Evolutionary conservation across 2,797 vertebrate species (phyloP).

Genomic region (Myiotriccus ornatus): DNA sequence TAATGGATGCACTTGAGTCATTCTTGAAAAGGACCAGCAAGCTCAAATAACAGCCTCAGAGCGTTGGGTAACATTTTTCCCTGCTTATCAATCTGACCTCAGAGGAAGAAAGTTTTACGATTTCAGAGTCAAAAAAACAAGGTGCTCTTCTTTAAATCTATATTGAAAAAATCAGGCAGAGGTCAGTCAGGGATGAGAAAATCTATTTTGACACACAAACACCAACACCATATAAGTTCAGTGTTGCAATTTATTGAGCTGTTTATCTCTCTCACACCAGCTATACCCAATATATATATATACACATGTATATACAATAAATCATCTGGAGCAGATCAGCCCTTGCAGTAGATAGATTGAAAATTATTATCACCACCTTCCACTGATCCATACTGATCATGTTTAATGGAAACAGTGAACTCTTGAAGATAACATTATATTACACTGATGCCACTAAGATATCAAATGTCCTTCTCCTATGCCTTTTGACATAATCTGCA

Average conservation of each 20-base stretch:
- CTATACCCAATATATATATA: neutral
- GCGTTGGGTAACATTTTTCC: neutral
- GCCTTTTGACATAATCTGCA: neutral
- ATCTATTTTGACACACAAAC: neutral
- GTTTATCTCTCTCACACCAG: neutral
- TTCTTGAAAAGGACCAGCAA: constrained; percentile 16
- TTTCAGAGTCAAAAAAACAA: neutral
- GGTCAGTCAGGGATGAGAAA: neutral
- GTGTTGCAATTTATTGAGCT: neutral
- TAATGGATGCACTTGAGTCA: constrained; percentile 52
- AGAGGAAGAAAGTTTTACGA: neutral
- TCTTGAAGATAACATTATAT: neutral
- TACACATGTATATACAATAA: neutral
- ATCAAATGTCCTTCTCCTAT: neutral
- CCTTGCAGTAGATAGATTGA: neutral
- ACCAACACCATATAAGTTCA: neutral
- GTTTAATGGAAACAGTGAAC: neutral
- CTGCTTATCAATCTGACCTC: neutral
- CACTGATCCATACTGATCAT: constrained; percentile 12
- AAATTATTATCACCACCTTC: constrained; percentile 1
- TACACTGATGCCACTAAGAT: neutral
- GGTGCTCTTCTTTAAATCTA: neutral
- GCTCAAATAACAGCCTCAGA: constrained; percentile 19
- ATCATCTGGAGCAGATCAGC: neutral
- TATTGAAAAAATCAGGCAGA: neutral